These are phyloP conservation scores for Sturnus vulgaris DNA, from an alignment of 2,113 vertebrate genomes.

Conservation along the genomic window DNA sequence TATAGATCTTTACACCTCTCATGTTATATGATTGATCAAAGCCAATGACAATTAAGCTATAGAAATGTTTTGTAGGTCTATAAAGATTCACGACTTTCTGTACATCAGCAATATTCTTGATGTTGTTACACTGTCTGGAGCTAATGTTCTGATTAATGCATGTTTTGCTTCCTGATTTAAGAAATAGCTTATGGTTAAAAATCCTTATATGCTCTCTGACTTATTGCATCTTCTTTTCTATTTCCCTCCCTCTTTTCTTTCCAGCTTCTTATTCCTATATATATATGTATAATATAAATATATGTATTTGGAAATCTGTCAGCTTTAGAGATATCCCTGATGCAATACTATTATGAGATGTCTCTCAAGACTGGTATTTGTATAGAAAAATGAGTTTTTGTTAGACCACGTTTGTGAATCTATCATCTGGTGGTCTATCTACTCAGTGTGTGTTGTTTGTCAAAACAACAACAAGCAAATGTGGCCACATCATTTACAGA, in stretches of 20 bases:
- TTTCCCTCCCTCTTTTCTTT: rapidly evolving
- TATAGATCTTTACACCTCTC: background rate
- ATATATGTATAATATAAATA: background rate
- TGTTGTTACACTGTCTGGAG: background rate
- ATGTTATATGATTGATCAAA: background rate
- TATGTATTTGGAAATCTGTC: background rate
- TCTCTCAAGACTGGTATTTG: constrained; percentile 4
- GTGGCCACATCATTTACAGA: background rate
- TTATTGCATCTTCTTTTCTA: background rate
- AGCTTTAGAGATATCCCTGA: background rate
- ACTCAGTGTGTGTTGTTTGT: background rate
- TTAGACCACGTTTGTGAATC: background rate
- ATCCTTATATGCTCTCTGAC: background rate
- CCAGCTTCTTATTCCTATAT: background rate
- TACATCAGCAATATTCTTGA: background rate
- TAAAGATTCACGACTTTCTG: constrained; percentile 5
- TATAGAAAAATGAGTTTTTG: constrained; percentile 10
- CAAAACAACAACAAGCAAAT: constrained; percentile 1
- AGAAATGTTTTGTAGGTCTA: background rate
- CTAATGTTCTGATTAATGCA: constrained; percentile 50
- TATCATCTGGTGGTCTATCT: background rate
- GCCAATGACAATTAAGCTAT: background rate
- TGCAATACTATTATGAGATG: background rate
- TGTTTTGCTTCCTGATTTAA: constrained; percentile 29
- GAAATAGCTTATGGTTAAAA: constrained; percentile 41